These are phyloP conservation scores for Sebastolobus alascanus DNA, from an alignment of 2,797 vertebrate genomes.

Conservation along the genomic window DNA sequence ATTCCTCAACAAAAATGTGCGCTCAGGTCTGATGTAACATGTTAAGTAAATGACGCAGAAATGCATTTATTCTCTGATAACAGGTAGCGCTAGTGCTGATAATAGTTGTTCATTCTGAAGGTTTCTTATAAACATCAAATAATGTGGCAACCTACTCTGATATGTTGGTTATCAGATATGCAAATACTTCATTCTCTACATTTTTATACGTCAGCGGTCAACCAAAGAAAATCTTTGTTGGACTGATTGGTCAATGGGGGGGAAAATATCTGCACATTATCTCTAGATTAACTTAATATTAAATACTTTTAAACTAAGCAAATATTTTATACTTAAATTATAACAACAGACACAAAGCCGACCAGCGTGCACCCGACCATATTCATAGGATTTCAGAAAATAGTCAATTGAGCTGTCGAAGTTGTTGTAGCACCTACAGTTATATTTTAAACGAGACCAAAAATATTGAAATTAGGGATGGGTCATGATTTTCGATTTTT, in stretches of 20 bases:
- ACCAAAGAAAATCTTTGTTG: neutral
- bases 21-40: neutral
- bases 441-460: neutral
- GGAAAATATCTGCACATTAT: neutral
- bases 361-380: neutral
- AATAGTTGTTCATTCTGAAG: neutral
- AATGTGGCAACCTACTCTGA: slow-evolving; percentile 5
- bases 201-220: neutral
- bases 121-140: slow-evolving; percentile 10
- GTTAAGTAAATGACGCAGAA: slow-evolving; percentile 11
- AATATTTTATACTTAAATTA: neutral
- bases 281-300: neutral
- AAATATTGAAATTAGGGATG: neutral
- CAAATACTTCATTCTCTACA: neutral
- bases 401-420: neutral
- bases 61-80: slow-evolving; percentile 8
- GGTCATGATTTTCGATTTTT: too few species aligned
- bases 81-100: neutral
- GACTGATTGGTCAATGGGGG: neutral
- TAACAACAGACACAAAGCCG: neutral
- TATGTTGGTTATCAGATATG: neutral
- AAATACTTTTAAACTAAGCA: neutral
- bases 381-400: neutral
- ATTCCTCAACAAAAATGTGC: neutral
- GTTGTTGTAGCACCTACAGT: accelerated